Conservation (phyloP, 2,797 vertebrate genomes). For the Molossus alvarezi region DNA sequence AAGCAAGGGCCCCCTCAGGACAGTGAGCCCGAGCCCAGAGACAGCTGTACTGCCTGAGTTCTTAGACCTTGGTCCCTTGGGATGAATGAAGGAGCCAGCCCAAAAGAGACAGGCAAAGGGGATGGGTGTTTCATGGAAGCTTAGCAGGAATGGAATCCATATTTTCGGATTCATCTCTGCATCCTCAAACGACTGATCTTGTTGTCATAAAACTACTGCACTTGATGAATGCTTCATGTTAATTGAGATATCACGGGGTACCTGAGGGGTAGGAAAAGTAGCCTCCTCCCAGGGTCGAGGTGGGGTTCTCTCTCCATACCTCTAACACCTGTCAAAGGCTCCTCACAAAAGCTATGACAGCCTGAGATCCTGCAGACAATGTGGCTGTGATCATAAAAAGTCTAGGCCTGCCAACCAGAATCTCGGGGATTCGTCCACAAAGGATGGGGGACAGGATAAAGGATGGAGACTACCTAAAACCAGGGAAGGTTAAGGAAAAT, state of each 20-base stretch:
- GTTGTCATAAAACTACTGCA: background rate
- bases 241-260: background rate
- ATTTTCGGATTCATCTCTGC: background rate
- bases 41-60: background rate
- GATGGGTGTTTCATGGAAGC: background rate
- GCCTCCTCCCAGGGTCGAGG: background rate
- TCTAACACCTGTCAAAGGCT: background rate
- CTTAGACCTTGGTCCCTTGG: background rate
- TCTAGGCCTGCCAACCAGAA: conserved; percentile 57
- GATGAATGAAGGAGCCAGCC: background rate
- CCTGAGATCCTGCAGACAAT: background rate
- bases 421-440: background rate
- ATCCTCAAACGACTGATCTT: background rate
- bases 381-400: conserved; percentile 15
- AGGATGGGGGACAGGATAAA: background rate
- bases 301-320: background rate
- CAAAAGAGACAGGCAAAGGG: background rate
- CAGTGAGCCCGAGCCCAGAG: background rate
- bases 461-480: background rate
- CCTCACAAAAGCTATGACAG: background rate
- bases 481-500: background rate
- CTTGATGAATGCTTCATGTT: background rate
- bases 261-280: accelerated
- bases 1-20: background rate
- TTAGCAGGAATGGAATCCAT: background rate